Evolutionary conservation across 2,113 vertebrate species (phyloP).

Genomic region (Pogona vitticeps): DNA sequence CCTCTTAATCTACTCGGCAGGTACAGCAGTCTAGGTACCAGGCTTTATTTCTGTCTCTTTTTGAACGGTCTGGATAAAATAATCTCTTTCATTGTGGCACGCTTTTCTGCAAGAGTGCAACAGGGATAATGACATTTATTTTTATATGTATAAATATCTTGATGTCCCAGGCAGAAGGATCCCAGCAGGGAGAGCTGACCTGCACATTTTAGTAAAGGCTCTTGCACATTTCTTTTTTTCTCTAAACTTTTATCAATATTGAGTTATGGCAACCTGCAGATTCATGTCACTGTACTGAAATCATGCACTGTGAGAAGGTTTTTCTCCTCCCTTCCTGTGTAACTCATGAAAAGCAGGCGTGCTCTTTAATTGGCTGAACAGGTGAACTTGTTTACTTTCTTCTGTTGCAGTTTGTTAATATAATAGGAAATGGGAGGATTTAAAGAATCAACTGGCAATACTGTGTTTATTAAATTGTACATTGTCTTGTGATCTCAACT

Average conservation of each 20-base stretch:
- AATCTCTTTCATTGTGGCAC: neutral
- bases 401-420: neutral
- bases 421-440: neutral
- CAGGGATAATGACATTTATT: neutral
- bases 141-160: neutral
- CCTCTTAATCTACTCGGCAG: slow-evolving; percentile 42
- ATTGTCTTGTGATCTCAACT: neutral
- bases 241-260: neutral
- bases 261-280: slow-evolving; percentile 24
- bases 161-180: accelerated
- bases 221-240: neutral
- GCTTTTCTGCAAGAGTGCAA: neutral
- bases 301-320: neutral
- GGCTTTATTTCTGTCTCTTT: neutral
- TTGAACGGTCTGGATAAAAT: neutral
- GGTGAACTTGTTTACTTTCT: neutral
- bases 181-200: accelerated
- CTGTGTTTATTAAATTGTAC: neutral
- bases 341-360: too few species aligned
- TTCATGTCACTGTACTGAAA: neutral
- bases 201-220: slow-evolving; percentile 8
- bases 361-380: neutral
- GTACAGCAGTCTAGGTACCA: accelerated
- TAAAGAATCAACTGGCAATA: neutral
- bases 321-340: neutral